Percentiles rank a stretch among this genome's conserved stretches.
Conservation (phyloP, 2,113 vertebrate genomes). For the Melanotaenia duboulayi region DNA sequence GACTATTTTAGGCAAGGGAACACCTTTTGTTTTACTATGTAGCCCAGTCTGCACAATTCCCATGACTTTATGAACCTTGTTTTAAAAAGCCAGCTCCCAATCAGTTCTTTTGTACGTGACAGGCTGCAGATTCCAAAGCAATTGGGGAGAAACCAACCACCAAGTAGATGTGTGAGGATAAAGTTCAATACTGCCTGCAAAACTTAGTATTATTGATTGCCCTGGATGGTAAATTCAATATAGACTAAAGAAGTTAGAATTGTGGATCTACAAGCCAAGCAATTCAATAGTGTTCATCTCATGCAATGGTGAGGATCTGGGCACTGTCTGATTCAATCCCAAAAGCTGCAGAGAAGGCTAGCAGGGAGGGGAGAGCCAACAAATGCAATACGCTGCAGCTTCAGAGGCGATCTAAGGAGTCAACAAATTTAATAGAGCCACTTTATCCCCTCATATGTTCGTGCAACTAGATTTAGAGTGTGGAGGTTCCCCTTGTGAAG, state of each 20-base stretch:
- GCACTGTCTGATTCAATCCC: conserved; percentile 85
- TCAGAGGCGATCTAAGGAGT: conserved; percentile 80
- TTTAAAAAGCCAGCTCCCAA: conserved; percentile 70
- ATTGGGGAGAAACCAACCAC: conserved; percentile 75
- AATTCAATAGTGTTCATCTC: conserved; percentile 84
- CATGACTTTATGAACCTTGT: conserved; percentile 59
- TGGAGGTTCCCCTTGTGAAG: conserved; percentile 68
- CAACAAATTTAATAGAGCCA: conserved; percentile 84
- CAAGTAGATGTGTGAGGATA: conserved; percentile 74
- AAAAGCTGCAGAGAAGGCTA: conserved; percentile 72
- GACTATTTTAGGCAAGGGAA: conserved; percentile 31
- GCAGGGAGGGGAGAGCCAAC: conserved; percentile 79
- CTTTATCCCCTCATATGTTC: conserved; percentile 83
- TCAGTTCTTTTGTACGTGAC: conserved; percentile 70
- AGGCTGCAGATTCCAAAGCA: conserved; percentile 76
- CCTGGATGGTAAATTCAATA: conserved; percentile 85
- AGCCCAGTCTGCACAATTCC: conserved; percentile 42
- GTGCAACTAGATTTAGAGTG: conserved; percentile 79
- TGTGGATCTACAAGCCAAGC: conserved; percentile 85
- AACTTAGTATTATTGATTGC: conserved; percentile 86
- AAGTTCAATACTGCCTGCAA: conserved; percentile 83
- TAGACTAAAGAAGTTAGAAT: conserved; percentile 85
- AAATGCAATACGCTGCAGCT: conserved; percentile 82
- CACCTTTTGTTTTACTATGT: conserved; percentile 51
- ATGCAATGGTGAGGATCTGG: conserved; percentile 81